phyloP scores from a whole-genome alignment of 2,797 vertebrate species.

The Sebastes taczanowskii region DNA sequence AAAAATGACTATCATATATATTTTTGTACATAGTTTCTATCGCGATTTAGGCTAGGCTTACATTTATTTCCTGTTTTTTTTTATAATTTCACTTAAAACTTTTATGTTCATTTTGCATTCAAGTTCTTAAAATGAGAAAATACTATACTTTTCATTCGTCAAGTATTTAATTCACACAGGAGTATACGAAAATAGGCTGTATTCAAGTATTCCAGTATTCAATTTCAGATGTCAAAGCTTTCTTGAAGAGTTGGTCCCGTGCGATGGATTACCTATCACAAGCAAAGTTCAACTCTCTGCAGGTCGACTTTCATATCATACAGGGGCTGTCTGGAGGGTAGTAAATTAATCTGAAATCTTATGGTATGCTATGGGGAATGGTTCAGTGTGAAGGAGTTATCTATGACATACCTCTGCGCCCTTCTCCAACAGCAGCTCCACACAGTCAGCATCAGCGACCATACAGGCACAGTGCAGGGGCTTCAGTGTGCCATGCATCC shows the following conservation, averaged over 20 bases:
- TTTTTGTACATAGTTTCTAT: too few relatives aligned
- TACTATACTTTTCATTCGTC: too few relatives aligned
- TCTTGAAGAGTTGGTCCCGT: background rate
- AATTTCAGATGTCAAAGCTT: background rate
- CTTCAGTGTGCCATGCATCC: constrained; percentile 95
- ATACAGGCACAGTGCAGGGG: constrained; percentile 98
- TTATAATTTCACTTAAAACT: too few relatives aligned
- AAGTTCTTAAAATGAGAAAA: too few relatives aligned
- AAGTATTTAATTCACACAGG: too few relatives aligned
- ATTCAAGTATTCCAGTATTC: background rate
- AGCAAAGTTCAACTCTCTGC: background rate
- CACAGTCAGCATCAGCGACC: constrained; percentile 95
- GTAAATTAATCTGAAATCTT: background rate
- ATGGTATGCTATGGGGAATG: background rate
- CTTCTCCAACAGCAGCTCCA: constrained; percentile 95
- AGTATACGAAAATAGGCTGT: too few relatives aligned
- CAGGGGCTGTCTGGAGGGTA: background rate
- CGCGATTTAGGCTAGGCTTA: too few relatives aligned
- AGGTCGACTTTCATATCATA: background rate
- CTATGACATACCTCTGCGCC: constrained; percentile 89
- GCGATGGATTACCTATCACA: background rate
- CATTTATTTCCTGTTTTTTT: too few relatives aligned
- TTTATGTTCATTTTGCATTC: too few relatives aligned
- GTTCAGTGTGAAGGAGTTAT: background rate
- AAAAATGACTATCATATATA: too few relatives aligned